phyloP scores from a whole-genome alignment of 1,140 invertebrate genomes.

The Stegodyphus dumicola region DNA sequence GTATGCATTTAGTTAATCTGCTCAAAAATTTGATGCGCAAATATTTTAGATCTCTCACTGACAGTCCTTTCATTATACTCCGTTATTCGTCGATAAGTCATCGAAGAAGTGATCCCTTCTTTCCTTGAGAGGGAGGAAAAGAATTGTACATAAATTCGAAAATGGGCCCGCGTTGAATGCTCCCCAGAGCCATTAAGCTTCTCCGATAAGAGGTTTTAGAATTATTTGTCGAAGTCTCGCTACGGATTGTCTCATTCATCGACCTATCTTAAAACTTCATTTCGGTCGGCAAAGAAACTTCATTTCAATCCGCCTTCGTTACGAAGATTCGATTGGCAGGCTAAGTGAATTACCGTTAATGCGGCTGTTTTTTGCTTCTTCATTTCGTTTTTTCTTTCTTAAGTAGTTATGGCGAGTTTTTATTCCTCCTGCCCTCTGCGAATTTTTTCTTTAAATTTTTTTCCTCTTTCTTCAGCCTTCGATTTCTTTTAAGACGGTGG shows the following conservation, averaged over 20 bases:
- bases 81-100: no score
- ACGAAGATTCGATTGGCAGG: slow-evolving; percentile 41
- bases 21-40: no score
- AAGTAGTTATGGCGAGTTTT: slow-evolving; percentile 38
- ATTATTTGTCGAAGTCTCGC: slow-evolving; percentile 45
- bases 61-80: no score
- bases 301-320: slow-evolving; percentile 42
- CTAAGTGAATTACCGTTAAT: slow-evolving; percentile 58
- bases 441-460: background rate
- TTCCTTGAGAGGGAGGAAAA: no score
- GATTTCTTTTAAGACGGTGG: slow-evolving; percentile 42
- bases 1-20: no score
- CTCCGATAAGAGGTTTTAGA: slow-evolving; percentile 48
- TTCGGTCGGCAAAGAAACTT: slow-evolving; percentile 37
- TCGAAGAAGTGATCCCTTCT: no score
- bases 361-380: slow-evolving; percentile 37
- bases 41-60: no score
- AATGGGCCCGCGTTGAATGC: no score
- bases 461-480: background rate
- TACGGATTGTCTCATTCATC: slow-evolving; percentile 40
- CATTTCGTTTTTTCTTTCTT: slow-evolving; percentile 20
- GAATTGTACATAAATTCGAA: no score
- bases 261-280: slow-evolving; percentile 53
- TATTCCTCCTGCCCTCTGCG: background rate
- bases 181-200: slow-evolving; percentile 22